Percentiles rank a stretch among this genome's conserved stretches.
Conservation (phyloP, 2,888 invertebrate species). For the Operophtera brumata region DNA sequence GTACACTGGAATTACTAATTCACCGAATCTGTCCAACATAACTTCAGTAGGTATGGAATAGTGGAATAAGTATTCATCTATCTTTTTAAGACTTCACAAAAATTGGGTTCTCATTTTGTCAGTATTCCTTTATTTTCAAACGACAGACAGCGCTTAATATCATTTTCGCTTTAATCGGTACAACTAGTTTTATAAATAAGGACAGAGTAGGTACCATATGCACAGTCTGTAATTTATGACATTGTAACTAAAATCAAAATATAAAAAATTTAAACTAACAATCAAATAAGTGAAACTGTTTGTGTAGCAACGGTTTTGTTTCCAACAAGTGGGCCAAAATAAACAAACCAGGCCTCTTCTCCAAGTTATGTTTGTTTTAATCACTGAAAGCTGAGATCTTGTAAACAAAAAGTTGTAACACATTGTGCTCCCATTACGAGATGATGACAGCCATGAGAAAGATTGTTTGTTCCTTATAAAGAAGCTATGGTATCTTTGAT, state of each 20-base stretch:
- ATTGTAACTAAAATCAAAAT: conserved; percentile 19
- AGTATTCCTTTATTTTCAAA: too few relatives aligned
- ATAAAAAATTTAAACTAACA: conserved; percentile 47
- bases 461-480: conserved; percentile 28
- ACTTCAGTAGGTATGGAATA: too few relatives aligned
- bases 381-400: conserved; percentile 45
- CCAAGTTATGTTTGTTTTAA: conserved; percentile 55
- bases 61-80: too few relatives aligned
- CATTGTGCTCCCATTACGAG: conserved; percentile 50
- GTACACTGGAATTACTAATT: too few relatives aligned
- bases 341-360: conserved; percentile 51
- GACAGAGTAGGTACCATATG: too few relatives aligned
- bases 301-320: conserved; percentile 49
- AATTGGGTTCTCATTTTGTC: too few relatives aligned
- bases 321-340: conserved; percentile 61
- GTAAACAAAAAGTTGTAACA: conserved; percentile 56
- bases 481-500: conserved; percentile 11
- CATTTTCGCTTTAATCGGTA: too few relatives aligned
- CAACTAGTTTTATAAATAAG: too few relatives aligned
- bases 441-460: conserved; percentile 55
- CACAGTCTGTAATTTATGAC: background rate
- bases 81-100: too few relatives aligned
- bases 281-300: conserved; percentile 50
- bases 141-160: too few relatives aligned
- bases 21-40: too few relatives aligned